A percentile compares a stretch with the other conserved stretches of the same genome.
Evolutionary conservation across 2,797 vertebrate species (phyloP).

Genomic region (Carapus acus): DNA sequence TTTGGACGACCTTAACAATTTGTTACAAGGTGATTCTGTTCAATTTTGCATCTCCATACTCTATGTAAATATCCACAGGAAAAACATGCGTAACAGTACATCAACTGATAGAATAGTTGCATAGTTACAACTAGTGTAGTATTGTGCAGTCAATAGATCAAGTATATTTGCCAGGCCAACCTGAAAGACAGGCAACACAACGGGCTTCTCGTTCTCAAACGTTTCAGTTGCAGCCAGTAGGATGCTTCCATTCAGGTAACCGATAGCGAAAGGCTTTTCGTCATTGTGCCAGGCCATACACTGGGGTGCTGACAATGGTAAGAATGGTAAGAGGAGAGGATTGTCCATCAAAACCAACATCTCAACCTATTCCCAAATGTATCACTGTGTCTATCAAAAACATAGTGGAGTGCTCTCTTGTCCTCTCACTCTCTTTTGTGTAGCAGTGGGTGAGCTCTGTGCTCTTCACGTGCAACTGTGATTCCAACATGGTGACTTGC

Average conservation of each 20-base stretch:
- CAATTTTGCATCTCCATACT: too few relatives aligned
- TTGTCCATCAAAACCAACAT: not conserved
- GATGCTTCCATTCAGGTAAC: slow-evolving; percentile 75
- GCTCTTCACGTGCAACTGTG: slow-evolving; percentile 60
- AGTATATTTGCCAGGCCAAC: slow-evolving; percentile 50
- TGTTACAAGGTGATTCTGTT: too few relatives aligned
- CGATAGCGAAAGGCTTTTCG: slow-evolving; percentile 75
- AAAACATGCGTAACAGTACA: too few relatives aligned
- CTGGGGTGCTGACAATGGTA: slow-evolving; percentile 62
- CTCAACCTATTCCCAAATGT: not conserved
- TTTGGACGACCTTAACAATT: too few relatives aligned
- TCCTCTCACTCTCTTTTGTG: slow-evolving; percentile 67
- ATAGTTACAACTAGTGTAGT: too few relatives aligned
- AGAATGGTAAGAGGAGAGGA: not conserved
- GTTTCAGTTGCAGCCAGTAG: slow-evolving; percentile 63
- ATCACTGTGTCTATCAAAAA: not conserved
- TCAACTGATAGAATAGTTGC: too few relatives aligned
- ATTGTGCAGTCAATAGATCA: not conserved
- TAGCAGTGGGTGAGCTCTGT: slow-evolving; percentile 69
- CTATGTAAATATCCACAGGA: too few relatives aligned
- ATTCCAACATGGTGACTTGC: slow-evolving; percentile 66
- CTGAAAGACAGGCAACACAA: slow-evolving; percentile 70
- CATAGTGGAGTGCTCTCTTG: not conserved
- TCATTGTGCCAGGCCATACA: slow-evolving; percentile 75
- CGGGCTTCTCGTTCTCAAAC: slow-evolving; percentile 64